These are phyloP conservation scores for Solenodon paradoxus DNA, from an alignment of 2,113 vertebrate species.

Conservation along the genomic window DNA sequence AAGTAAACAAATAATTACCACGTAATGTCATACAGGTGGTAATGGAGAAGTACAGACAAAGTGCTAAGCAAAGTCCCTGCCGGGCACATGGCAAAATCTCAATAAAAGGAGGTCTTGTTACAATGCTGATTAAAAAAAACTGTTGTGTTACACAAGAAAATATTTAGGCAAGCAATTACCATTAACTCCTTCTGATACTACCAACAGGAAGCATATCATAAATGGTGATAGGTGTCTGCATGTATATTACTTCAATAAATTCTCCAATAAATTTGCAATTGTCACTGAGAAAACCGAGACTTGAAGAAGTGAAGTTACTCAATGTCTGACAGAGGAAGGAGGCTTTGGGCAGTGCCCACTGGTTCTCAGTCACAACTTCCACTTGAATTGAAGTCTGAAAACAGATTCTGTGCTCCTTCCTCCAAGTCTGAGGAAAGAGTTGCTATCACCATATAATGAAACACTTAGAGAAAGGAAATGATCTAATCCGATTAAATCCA, in stretches of 20 bases:
- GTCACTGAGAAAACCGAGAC: not conserved
- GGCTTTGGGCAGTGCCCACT: not conserved
- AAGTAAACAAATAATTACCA: slow-evolving; percentile 58
- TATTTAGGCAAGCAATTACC: slow-evolving; percentile 14
- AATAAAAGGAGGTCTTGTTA: not conserved
- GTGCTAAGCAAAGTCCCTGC: not conserved
- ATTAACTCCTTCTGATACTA: not conserved
- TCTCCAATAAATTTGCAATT: slow-evolving; percentile 19
- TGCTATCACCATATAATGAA: slow-evolving; percentile 4
- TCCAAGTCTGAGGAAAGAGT: not conserved
- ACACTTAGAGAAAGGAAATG: slow-evolving; percentile 20
- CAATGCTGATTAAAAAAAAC: slow-evolving; percentile 31
- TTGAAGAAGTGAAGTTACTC: not conserved
- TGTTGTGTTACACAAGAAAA: not conserved
- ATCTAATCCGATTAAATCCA: slow-evolving; percentile 18
- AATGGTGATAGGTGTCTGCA: not conserved
- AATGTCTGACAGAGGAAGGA: not conserved
- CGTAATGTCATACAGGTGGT: slow-evolving; percentile 23
- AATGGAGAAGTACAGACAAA: slow-evolving; percentile 4
- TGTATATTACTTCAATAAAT: not conserved
- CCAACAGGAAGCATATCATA: not conserved
- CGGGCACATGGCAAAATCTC: not conserved
- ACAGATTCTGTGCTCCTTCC: not conserved
- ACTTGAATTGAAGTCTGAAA: slow-evolving; percentile 34
- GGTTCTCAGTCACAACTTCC: not conserved